A percentile compares a stretch with the other conserved stretches of the same genome.
Conservation (phyloP, 2,113 vertebrate genomes). For the Calypte anna region DNA sequence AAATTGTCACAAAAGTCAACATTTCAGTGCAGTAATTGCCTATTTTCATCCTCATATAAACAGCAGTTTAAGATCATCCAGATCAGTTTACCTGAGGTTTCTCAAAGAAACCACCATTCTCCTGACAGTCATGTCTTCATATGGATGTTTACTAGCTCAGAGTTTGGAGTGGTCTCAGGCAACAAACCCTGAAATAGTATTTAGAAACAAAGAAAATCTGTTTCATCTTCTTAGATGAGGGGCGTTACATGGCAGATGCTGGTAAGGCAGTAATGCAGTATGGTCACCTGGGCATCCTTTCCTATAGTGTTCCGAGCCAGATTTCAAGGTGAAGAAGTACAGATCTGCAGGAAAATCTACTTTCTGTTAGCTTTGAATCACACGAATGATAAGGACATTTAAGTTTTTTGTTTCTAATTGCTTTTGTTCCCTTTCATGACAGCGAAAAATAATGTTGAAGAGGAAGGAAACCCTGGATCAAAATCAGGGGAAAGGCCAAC, state of each 20-base stretch:
- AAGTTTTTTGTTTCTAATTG: neutral
- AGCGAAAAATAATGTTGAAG: neutral
- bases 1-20: neutral
- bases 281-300: neutral
- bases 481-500: no score
- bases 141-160: neutral
- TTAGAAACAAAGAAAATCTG: neutral
- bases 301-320: neutral
- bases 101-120: neutral
- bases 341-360: neutral
- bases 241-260: rapidly evolving
- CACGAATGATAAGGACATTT: neutral
- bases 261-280: neutral
- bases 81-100: neutral
- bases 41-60: neutral
- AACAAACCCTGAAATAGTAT: neutral
- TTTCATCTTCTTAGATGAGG: neutral
- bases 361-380: neutral
- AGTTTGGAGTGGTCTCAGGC: neutral
- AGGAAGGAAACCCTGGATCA: rapidly evolving
- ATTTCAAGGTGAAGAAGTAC: neutral
- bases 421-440: neutral
- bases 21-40: neutral
- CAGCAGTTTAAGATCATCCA: neutral
- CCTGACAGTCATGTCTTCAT: neutral